Conservation (phyloP, 2,888 invertebrate genomes). For the Zhengitettix transpicula region DNA sequence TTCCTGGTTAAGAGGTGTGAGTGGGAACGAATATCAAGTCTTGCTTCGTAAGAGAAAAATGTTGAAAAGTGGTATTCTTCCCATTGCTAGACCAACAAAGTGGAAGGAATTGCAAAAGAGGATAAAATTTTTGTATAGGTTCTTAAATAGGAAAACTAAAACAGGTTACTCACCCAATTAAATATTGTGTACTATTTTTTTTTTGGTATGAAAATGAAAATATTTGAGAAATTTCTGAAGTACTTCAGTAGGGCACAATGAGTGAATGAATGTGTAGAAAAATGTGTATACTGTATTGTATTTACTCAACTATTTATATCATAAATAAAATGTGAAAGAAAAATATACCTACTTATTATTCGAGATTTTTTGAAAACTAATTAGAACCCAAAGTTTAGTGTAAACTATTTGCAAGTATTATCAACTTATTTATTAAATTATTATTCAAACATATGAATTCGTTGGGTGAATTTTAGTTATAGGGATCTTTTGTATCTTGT, state of each 20-base stretch:
- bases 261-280: too few species aligned
- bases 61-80: constrained; percentile 37
- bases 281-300: too few species aligned
- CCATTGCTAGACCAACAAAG: constrained; percentile 51
- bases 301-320: too few species aligned
- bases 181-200: not conserved
- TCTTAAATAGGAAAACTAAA: constrained; percentile 65
- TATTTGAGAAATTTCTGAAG: too few species aligned
- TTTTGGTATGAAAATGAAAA: too few species aligned
- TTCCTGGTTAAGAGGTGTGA: constrained; percentile 75
- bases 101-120: constrained; percentile 61
- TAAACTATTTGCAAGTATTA: not conserved
- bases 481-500: too few species aligned
- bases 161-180: constrained; percentile 30
- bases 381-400: too few species aligned
- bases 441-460: not conserved
- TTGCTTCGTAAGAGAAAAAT: constrained; percentile 56
- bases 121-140: constrained; percentile 55
- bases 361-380: too few species aligned
- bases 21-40: constrained; percentile 70
- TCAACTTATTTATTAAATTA: not conserved
- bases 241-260: too few species aligned
- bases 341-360: too few species aligned
- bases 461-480: not conserved
- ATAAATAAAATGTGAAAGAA: too few species aligned